A percentile compares a stretch with the other conserved stretches of the same genome.
phyloP scores from a whole-genome alignment of 1,140 invertebrate species.

The Drosophila sturtevanti region DNA sequence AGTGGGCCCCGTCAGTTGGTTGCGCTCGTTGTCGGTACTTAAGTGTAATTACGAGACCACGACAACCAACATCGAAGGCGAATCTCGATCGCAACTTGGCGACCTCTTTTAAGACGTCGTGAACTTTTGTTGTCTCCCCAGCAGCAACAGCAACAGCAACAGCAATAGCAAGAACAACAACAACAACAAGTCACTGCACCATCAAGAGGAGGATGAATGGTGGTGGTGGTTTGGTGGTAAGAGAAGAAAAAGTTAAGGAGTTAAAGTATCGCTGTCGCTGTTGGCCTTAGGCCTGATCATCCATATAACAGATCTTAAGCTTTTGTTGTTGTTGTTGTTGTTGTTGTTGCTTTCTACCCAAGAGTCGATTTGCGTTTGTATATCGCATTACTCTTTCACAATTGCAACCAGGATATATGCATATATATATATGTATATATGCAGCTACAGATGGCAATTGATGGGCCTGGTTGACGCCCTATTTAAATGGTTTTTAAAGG shows the following conservation, averaged over 20 bases:
- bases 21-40: slow-evolving; percentile 66
- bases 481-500: slow-evolving; percentile 12
- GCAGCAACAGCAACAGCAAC: neutral
- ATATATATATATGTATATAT: slow-evolving; percentile 13
- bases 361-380: slow-evolving; percentile 10
- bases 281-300: neutral
- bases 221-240: too few species aligned
- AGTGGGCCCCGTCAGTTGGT: slow-evolving; percentile 48
- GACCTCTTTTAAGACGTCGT: slow-evolving; percentile 72
- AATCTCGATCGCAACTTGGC: slow-evolving; percentile 47
- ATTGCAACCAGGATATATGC: slow-evolving; percentile 2
- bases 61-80: slow-evolving; percentile 34
- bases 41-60: slow-evolving; percentile 69
- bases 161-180: too few species aligned
- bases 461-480: neutral
- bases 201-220: too few species aligned
- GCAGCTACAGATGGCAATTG: slow-evolving; percentile 13
- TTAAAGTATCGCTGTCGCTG: slow-evolving; percentile 10
- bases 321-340: neutral
- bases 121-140: slow-evolving; percentile 54
- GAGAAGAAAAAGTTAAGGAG: neutral
- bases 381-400: slow-evolving; percentile 1
- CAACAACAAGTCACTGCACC: too few species aligned
- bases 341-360: neutral
- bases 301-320: slow-evolving; percentile 12